Conservation (phyloP, 2,113 vertebrate species). For the Cariama cristata region DNA sequence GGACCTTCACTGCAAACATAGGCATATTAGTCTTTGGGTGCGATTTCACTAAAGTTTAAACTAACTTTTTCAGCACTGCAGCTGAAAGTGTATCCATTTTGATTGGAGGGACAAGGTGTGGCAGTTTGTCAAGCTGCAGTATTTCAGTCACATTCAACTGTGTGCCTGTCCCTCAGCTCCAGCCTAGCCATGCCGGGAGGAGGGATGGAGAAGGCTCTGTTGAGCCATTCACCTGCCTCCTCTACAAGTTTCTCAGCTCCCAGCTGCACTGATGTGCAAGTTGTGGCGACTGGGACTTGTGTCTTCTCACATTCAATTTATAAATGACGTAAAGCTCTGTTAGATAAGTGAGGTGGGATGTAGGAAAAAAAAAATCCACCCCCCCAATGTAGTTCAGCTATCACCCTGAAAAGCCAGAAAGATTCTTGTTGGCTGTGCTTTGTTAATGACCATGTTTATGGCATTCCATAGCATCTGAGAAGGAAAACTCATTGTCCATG, state of each 20-base stretch:
- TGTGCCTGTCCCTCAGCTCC: neutral
- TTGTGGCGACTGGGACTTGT: neutral
- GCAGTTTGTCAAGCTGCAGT: neutral
- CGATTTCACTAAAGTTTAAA: neutral
- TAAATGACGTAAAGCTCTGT: neutral
- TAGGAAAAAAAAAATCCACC: neutral
- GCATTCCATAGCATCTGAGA: neutral
- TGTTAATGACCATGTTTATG: neutral
- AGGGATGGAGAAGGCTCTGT: neutral
- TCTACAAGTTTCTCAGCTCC: neutral
- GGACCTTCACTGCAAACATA: neutral
- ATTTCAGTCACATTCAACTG: neutral
- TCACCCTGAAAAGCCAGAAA: neutral
- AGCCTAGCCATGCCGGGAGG: neutral
- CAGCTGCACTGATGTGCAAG: neutral
- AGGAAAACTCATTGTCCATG: neutral
- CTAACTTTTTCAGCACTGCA: neutral
- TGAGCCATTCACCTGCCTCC: neutral
- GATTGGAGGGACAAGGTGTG: neutral
- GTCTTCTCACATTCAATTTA: neutral
- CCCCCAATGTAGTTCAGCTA: neutral
- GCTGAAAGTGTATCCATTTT: neutral
- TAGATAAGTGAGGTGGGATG: neutral
- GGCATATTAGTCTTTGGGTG: neutral
- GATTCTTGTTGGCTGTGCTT: neutral